Conservation (phyloP, 2,113 vertebrate genomes). For the Hydrolagus affinis region DNA sequence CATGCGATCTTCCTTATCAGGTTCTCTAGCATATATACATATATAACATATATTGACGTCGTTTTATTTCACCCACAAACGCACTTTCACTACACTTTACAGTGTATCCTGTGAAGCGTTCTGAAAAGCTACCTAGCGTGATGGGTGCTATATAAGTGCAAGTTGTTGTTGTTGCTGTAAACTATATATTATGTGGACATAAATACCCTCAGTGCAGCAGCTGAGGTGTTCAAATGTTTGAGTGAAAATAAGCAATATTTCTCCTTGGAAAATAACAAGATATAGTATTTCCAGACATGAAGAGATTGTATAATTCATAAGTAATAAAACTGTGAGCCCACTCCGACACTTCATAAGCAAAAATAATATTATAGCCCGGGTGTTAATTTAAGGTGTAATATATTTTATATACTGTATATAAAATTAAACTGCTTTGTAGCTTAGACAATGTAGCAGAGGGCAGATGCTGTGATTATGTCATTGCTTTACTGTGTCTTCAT, state of each 20-base stretch:
- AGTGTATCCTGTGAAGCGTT: too few species aligned
- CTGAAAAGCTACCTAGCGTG: too few species aligned
- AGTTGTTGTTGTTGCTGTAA: too few species aligned
- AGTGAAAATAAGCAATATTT: too few species aligned
- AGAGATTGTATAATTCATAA: not conserved
- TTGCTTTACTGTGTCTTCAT: not conserved
- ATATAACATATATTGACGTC: not conserved
- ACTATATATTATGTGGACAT: too few species aligned
- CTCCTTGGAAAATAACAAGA: too few species aligned
- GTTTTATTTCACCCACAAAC: too few species aligned
- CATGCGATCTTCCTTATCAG: not conserved
- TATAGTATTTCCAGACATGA: not conserved
- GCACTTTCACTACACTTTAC: too few species aligned
- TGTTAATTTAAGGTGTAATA: not conserved
- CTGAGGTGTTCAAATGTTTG: too few species aligned
- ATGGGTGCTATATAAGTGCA: too few species aligned
- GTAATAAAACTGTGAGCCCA: not conserved
- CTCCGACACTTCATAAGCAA: not conserved
- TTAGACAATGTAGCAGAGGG: not conserved
- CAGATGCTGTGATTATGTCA: not conserved
- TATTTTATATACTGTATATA: not conserved
- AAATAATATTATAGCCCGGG: not conserved
- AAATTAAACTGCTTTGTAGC: not conserved
- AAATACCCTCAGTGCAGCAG: too few species aligned
- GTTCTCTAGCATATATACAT: not conserved